A percentile compares a stretch with the other conserved stretches of the same genome.
Evolutionary conservation across 2,888 invertebrate genomes (phyloP).

Genomic region (Cetonia aurata): DNA sequence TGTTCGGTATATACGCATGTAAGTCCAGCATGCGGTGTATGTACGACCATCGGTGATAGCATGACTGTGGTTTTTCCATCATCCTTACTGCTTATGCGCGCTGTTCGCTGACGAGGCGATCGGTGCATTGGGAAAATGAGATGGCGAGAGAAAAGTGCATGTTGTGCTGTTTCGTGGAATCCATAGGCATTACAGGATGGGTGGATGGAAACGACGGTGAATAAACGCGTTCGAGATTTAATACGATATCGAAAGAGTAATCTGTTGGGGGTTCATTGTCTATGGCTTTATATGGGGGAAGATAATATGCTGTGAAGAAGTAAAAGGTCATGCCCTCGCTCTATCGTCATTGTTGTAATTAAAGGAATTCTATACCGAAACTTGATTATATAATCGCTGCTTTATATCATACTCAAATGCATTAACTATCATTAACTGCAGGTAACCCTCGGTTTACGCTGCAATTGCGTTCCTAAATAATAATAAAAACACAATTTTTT

Average conservation of each 20-base stretch:
- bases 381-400: too few relatives aligned
- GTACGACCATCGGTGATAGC: conserved; percentile 1
- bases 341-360: too few relatives aligned
- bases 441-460: too few relatives aligned
- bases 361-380: too few relatives aligned
- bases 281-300: too few relatives aligned
- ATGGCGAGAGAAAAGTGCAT: conserved; percentile 24
- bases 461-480: too few relatives aligned
- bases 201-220: neutral
- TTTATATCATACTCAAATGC: too few relatives aligned
- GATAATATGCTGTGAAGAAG: too few relatives aligned
- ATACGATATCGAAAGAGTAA: neutral
- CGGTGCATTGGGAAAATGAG: conserved; percentile 10
- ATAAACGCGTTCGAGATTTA: conserved; percentile 19
- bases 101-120: conserved; percentile 18
- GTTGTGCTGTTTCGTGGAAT: conserved; percentile 20
- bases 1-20: neutral
- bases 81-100: conserved; percentile 12
- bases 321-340: too few relatives aligned
- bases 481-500: too few relatives aligned
- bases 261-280: too few relatives aligned
- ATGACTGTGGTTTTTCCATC: conserved; percentile 35
- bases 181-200: conserved; percentile 4
- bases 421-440: too few relatives aligned
- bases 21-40: neutral